phyloP scores from a whole-genome alignment of 2,797 vertebrate species.

The Liparis tanakae region DNA sequence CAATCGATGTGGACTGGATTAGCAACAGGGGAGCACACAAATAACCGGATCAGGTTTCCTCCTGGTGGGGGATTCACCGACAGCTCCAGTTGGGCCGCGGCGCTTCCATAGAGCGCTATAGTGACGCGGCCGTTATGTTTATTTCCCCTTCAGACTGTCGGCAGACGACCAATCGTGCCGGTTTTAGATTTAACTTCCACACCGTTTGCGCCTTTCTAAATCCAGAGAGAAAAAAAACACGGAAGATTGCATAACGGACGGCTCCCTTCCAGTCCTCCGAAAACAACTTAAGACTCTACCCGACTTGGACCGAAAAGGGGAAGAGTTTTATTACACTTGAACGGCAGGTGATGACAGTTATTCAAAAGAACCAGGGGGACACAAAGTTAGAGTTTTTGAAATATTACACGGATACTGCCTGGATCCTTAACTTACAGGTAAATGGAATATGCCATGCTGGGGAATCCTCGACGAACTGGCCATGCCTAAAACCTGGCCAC shows the following conservation, averaged over 20 bases:
- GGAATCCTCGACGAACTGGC: constrained; percentile 23
- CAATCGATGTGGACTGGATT: constrained; percentile 37
- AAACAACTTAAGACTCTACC: constrained; percentile 24
- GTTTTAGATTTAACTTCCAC: constrained; percentile 9
- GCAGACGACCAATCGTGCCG: background rate
- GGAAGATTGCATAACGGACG: constrained; percentile 43
- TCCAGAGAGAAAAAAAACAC: constrained; percentile 24
- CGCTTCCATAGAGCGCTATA: constrained; percentile 8
- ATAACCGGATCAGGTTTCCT: background rate
- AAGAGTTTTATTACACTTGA: constrained; percentile 23
- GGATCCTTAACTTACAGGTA: constrained; percentile 6
- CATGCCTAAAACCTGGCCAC: constrained; percentile 21
- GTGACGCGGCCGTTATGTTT: background rate
- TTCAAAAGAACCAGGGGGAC: constrained; percentile 1
- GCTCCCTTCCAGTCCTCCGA: constrained; percentile 14
- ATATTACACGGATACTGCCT: constrained; percentile 3
- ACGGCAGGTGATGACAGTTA: constrained; percentile 9
- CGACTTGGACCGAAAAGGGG: constrained; percentile 11
- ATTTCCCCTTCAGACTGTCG: background rate
- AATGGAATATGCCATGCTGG: constrained; percentile 12
- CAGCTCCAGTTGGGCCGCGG: background rate
- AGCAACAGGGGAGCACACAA: background rate
- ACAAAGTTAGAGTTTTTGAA: constrained; percentile 19
- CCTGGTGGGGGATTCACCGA: background rate
- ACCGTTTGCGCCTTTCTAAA: constrained; percentile 59